A percentile compares a stretch with the other conserved stretches of the same genome.
These are phyloP conservation scores for Ptilorrhoa leucosticta DNA, from an alignment of 2,113 vertebrate genomes.

Conservation along the genomic window DNA sequence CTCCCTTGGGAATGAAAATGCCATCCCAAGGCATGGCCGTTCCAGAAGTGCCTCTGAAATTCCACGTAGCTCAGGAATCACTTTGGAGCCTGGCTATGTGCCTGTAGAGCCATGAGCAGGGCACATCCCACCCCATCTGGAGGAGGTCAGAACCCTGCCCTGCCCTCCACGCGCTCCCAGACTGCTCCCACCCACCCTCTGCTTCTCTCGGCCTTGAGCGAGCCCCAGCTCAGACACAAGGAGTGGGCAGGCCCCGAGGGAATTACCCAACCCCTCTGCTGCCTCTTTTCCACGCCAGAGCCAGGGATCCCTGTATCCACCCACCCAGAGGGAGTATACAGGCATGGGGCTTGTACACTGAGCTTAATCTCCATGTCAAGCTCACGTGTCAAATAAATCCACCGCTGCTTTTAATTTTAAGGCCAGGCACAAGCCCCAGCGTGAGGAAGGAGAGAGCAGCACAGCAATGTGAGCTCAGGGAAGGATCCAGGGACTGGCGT, in stretches of 20 bases:
- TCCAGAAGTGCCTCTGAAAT: not conserved
- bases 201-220: not conserved
- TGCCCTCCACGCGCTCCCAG: not conserved
- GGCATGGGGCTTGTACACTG: not conserved
- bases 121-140: fast-evolving
- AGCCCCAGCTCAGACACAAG: not conserved
- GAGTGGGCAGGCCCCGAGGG: fast-evolving
- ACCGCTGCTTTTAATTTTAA: not conserved
- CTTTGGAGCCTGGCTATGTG: fast-evolving
- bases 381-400: not conserved
- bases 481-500: not conserved
- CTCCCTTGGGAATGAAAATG: not conserved
- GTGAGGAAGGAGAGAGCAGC: not conserved
- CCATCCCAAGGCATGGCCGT: not conserved
- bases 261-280: not conserved
- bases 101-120: not conserved
- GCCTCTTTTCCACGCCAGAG: fast-evolving
- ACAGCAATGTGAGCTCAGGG: not conserved
- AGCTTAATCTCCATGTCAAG: not conserved
- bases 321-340: not conserved
- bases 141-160: not conserved
- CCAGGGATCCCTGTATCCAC: not conserved
- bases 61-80: fast-evolving
- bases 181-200: not conserved
- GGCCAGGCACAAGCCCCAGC: not conserved